Evolutionary conservation across 2,888 invertebrate genomes (phyloP).

Genomic region (Geophilus truncorum): DNA sequence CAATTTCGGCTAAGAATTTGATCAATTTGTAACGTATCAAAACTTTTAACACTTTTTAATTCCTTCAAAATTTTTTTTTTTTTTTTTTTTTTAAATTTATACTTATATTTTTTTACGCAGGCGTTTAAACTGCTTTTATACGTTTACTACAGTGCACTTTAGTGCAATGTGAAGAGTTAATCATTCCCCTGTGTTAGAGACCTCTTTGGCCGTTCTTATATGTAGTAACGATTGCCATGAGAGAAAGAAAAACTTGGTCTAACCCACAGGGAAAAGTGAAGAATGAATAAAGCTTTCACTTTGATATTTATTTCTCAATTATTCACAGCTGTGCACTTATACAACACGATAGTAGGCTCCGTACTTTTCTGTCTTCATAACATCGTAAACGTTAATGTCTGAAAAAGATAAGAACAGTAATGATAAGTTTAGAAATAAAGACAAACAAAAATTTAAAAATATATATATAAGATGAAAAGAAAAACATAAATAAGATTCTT

Average conservation of each 20-base stretch:
- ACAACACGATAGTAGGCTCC: background rate
- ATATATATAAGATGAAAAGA: too few relatives aligned
- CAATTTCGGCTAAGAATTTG: background rate
- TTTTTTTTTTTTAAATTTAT: background rate
- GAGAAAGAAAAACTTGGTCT: background rate
- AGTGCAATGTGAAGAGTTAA: background rate
- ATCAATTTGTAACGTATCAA: background rate
- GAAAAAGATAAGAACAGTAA: background rate
- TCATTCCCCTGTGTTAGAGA: background rate
- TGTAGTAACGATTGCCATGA: background rate
- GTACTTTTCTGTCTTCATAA: background rate
- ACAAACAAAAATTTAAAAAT: background rate
- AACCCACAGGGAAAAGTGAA: background rate
- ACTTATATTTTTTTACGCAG: too few relatives aligned
- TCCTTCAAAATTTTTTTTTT: background rate
- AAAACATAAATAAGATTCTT: background rate
- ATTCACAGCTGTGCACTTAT: constrained; percentile 5
- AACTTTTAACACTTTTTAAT: background rate
- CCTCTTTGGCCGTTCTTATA: background rate
- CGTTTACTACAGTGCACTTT: background rate
- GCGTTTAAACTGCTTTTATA: background rate
- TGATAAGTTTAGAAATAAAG: background rate
- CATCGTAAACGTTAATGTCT: background rate
- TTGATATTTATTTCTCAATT: constrained; percentile 20
- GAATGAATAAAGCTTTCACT: constrained; percentile 7